Percentiles rank a stretch among this genome's conserved stretches.
phyloP scores from a whole-genome alignment of 1,140 invertebrate species.

The Hylaeus anthracinus region DNA sequence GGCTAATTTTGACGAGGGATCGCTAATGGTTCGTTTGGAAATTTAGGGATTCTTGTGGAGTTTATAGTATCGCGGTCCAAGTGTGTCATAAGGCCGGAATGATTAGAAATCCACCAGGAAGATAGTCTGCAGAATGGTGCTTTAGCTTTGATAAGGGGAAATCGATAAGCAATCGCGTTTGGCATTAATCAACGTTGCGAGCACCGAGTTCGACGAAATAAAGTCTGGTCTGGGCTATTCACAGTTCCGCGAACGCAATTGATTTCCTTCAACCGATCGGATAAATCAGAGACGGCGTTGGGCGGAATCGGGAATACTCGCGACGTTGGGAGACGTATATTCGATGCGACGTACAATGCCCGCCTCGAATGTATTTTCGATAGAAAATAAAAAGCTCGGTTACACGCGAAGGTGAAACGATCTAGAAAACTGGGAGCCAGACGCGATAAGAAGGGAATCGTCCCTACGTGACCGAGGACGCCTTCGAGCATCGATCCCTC shows the following conservation, averaged over 20 bases:
- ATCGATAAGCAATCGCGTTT: neutral
- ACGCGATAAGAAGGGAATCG: slow-evolving; percentile 42
- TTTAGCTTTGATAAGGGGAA: neutral
- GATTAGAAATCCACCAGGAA: no score
- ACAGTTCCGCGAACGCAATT: neutral
- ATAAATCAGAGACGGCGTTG: slow-evolving; percentile 28
- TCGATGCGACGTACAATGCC: slow-evolving; percentile 23
- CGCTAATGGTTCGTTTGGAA: neutral
- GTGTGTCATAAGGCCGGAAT: no score
- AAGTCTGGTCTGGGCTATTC: neutral
- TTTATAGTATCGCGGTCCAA: no score
- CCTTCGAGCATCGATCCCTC: neutral
- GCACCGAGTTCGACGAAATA: neutral
- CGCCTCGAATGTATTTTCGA: slow-evolving; percentile 24
- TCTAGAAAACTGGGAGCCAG: slow-evolving; percentile 39
- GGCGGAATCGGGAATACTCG: slow-evolving; percentile 31
- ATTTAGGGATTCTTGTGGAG: neutral
- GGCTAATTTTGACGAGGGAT: no score
- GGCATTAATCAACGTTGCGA: neutral
- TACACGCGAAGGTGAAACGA: slow-evolving; percentile 34
- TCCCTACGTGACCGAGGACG: slow-evolving; percentile 35
- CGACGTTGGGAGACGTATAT: slow-evolving; percentile 24
- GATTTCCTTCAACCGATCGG: slow-evolving; percentile 25
- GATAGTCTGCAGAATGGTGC: neutral
- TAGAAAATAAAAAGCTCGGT: slow-evolving; percentile 42